These are phyloP conservation scores for Drosophila suzukii DNA, from an alignment of 1,140 invertebrate genomes.

Conservation along the genomic window DNA sequence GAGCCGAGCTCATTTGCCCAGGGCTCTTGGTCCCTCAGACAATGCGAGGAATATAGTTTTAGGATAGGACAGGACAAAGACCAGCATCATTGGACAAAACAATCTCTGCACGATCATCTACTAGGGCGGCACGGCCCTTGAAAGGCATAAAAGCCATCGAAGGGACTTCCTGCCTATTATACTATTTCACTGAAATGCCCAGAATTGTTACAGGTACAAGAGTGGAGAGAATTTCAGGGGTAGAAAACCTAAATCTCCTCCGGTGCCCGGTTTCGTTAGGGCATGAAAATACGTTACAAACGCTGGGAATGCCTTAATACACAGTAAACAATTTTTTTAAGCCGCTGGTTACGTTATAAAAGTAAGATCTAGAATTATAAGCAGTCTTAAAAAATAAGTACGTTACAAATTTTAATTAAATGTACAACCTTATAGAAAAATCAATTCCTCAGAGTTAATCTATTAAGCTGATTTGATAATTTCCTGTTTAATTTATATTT, in stretches of 20 bases:
- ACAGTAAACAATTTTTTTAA: slow-evolving; percentile 1
- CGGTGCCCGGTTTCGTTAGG: slow-evolving; percentile 2
- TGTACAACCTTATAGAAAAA: too few relatives aligned
- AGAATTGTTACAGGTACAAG: slow-evolving; percentile 60
- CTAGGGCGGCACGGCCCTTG: slow-evolving; percentile 23
- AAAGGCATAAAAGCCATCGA: slow-evolving; percentile 34
- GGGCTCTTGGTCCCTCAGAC: slow-evolving; percentile 4
- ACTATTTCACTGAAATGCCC: slow-evolving; percentile 49
- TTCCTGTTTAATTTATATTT: not conserved
- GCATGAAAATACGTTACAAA: slow-evolving; percentile 63
- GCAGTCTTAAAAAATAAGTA: not conserved
- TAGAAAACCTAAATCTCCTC: slow-evolving; percentile 53
- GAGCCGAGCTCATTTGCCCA: slow-evolving; percentile 7
- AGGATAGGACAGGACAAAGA: slow-evolving; percentile 30
- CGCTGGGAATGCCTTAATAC: slow-evolving; percentile 37
- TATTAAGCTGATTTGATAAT: not conserved
- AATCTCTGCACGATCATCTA: slow-evolving; percentile 40
- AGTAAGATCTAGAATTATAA: not conserved
- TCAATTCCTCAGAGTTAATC: not conserved
- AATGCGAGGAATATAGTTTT: slow-evolving; percentile 7
- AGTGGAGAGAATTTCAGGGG: slow-evolving; percentile 14
- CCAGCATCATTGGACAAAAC: slow-evolving; percentile 22
- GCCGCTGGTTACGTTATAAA: not conserved
- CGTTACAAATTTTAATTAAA: not conserved
- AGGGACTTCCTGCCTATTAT: slow-evolving; percentile 64